Percentiles rank a stretch among this genome's conserved stretches.
These are phyloP conservation scores for Nannoperca australis DNA, from an alignment of 2,797 vertebrate species.

Conservation along the genomic window DNA sequence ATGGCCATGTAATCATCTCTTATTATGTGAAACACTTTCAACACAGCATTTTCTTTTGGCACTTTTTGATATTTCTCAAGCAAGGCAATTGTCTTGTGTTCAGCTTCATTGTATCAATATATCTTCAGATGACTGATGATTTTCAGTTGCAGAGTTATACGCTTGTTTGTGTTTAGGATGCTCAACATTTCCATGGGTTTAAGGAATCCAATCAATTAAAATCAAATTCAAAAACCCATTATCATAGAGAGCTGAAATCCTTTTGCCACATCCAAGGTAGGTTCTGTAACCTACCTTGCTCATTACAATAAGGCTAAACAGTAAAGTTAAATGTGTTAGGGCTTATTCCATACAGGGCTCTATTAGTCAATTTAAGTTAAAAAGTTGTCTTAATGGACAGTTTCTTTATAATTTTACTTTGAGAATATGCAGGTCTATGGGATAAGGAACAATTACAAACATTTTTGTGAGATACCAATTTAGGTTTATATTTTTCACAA, in stretches of 20 bases:
- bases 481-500: no score
- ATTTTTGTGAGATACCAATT: no score
- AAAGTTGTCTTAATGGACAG: no score
- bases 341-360: no score
- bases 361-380: no score
- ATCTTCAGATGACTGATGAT: neutral
- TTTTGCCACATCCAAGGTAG: neutral
- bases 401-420: no score
- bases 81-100: neutral
- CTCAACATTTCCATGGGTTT: neutral
- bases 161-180: neutral
- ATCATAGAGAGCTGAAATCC: neutral
- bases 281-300: neutral
- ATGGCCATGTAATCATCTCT: conserved; percentile 36
- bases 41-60: conserved; percentile 8
- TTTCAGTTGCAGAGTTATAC: neutral
- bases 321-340: neutral
- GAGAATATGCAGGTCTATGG: no score
- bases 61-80: conserved; percentile 5
- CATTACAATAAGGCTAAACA: neutral
- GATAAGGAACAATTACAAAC: no score
- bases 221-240: neutral
- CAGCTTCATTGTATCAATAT: neutral
- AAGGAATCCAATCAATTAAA: neutral
- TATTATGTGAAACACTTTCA: conserved; percentile 39